Conservation (phyloP, 1,140 invertebrate species). For the Cherax destructor region DNA sequence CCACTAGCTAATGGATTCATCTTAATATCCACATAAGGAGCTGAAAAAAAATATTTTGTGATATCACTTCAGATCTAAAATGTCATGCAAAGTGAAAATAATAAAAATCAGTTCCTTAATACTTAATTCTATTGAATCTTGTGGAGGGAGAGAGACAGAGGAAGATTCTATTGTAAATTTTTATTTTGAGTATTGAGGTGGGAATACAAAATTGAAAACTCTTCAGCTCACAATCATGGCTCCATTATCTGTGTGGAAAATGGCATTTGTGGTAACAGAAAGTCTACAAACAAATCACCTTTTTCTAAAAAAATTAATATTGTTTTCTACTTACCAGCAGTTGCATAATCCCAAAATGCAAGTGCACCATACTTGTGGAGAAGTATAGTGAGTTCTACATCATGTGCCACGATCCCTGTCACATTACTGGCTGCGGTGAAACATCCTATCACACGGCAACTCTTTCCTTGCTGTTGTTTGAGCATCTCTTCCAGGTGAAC, state of each 20-base stretch:
- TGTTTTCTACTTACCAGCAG: slow-evolving; percentile 79
- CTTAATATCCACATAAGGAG: slow-evolving; percentile 86
- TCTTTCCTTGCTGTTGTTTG: slow-evolving; percentile 77
- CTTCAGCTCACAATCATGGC: too few species aligned
- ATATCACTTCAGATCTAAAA: too few species aligned
- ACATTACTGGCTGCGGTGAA: slow-evolving; percentile 92
- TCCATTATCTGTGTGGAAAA: too few species aligned
- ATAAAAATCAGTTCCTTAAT: too few species aligned
- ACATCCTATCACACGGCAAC: slow-evolving; percentile 84
- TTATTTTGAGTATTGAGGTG: too few species aligned
- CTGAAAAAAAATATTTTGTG: slow-evolving; percentile 75
- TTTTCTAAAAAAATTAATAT: neutral
- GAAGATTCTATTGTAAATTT: too few species aligned
- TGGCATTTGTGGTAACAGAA: too few species aligned
- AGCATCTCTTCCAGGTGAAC: slow-evolving; percentile 85
- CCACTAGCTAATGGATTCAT: slow-evolving; percentile 88
- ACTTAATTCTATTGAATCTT: too few species aligned
- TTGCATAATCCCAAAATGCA: slow-evolving; percentile 93
- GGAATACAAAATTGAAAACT: too few species aligned
- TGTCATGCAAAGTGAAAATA: too few species aligned
- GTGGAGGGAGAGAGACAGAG: too few species aligned
- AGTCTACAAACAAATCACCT: too few species aligned
- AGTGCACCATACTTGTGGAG: slow-evolving; percentile 89
- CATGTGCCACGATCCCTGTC: slow-evolving; percentile 91
- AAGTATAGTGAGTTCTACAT: slow-evolving; percentile 86